phyloP scores from a whole-genome alignment of 2,113 vertebrate genomes.

The Mastomys coucha region DNA sequence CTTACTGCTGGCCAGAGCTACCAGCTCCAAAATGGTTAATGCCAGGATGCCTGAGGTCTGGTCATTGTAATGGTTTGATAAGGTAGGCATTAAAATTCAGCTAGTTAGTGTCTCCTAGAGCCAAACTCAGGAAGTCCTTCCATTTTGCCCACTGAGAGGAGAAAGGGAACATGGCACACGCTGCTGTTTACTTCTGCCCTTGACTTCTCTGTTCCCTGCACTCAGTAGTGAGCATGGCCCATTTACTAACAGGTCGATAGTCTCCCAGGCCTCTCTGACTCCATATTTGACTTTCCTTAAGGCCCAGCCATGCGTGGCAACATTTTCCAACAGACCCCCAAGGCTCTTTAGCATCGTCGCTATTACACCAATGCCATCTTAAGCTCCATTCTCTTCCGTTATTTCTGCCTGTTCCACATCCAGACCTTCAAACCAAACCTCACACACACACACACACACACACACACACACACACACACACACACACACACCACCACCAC shows the following conservation, averaged over 20 bases:
- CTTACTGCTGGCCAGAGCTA: neutral
- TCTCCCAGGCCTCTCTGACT: neutral
- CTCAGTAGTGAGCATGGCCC: neutral
- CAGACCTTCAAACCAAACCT: neutral
- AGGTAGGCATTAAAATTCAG: neutral
- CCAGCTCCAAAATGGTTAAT: fast-evolving
- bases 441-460: neutral
- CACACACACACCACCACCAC: neutral
- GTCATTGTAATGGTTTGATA: neutral
- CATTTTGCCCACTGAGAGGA: neutral
- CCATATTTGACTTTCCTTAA: neutral
- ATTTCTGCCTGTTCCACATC: neutral
- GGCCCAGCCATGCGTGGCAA: neutral
- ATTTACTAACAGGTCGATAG: neutral
- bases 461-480: neutral
- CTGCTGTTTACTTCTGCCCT: neutral
- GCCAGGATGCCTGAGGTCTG: neutral
- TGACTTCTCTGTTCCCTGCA: neutral
- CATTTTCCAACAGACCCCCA: neutral
- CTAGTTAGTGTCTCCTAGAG: neutral
- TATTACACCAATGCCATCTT: fast-evolving
- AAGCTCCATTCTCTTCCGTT: too few relatives aligned
- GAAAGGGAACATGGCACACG: neutral
- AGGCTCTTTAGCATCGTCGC: neutral
- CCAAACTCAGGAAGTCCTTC: neutral